Conservation (phyloP, 2,113 vertebrate species). For the Thunnus maccoyii region DNA sequence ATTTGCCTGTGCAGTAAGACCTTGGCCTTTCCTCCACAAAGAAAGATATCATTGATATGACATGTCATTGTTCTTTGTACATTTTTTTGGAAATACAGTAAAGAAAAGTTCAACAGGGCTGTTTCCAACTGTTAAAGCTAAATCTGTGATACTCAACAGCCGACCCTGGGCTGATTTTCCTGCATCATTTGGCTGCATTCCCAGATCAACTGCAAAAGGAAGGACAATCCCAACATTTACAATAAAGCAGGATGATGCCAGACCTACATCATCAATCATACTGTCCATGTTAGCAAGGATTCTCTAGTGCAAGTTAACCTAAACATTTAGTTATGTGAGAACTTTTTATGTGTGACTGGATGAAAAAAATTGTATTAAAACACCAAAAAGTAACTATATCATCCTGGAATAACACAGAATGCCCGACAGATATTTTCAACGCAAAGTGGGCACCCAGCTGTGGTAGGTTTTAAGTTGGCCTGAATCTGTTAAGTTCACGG, state of each 20-base stretch:
- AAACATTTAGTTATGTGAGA: too few relatives aligned
- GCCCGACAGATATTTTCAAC: not conserved
- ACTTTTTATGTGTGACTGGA: not conserved
- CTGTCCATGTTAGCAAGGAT: constrained; percentile 5
- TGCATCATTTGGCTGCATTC: constrained; percentile 48
- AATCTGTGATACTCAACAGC: constrained; percentile 4
- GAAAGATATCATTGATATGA: not conserved
- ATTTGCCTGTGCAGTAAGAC: constrained; percentile 4
- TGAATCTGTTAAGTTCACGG: constrained; percentile 34
- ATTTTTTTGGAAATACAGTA: not conserved
- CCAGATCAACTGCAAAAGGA: constrained; percentile 55
- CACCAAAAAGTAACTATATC: not conserved
- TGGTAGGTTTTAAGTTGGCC: constrained; percentile 12
- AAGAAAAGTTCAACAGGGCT: not conserved
- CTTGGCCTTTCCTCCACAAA: not conserved
- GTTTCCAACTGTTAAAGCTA: constrained; percentile 15
- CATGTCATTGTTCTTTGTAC: constrained; percentile 4
- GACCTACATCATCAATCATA: constrained; percentile 22
- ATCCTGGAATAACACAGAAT: not conserved
- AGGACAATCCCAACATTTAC: constrained; percentile 55
- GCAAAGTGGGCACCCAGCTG: not conserved
- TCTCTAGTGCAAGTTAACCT: not conserved
- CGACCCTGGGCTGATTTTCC: constrained; percentile 27
- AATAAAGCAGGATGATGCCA: constrained; percentile 19
- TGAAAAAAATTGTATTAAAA: not conserved